phyloP scores from a whole-genome alignment of 2,888 invertebrate species.

The Onthophagus sagittarius region DNA sequence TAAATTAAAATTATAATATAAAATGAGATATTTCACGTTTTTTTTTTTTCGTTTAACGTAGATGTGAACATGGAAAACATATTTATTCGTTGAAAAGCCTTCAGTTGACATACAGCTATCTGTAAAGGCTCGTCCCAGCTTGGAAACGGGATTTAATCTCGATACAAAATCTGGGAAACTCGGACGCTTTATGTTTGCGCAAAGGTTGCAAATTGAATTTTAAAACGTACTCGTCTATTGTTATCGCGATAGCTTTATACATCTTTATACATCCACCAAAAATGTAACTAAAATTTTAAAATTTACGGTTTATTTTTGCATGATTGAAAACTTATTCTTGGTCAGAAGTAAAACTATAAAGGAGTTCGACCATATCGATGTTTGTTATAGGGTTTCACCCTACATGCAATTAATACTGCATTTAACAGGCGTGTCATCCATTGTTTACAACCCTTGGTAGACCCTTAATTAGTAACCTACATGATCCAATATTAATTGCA shows the following conservation, averaged over 20 bases:
- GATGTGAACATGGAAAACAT: not conserved
- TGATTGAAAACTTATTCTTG: no score
- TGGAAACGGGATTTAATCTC: not conserved
- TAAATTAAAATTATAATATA: no score
- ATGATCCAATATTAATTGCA: not conserved
- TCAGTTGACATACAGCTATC: not conserved
- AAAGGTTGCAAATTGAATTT: not conserved
- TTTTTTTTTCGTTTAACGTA: not conserved
- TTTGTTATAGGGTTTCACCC: not conserved
- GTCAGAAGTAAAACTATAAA: no score
- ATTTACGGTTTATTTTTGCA: no score
- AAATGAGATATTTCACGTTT: no score
- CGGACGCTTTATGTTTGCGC: not conserved
- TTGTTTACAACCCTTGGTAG: not conserved
- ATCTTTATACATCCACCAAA: not conserved
- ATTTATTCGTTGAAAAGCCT: not conserved
- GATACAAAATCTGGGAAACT: not conserved
- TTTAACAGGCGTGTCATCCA: not conserved
- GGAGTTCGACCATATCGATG: not conserved
- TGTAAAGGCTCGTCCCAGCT: not conserved
- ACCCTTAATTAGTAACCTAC: not conserved
- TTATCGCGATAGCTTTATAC: not conserved
- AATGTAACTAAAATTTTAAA: no score
- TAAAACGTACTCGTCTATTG: not conserved
- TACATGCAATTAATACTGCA: not conserved